Percentiles rank a stretch among this genome's conserved stretches.
These are phyloP conservation scores for Gila robusta DNA, from an alignment of 2,797 vertebrate genomes.

Conservation along the genomic window DNA sequence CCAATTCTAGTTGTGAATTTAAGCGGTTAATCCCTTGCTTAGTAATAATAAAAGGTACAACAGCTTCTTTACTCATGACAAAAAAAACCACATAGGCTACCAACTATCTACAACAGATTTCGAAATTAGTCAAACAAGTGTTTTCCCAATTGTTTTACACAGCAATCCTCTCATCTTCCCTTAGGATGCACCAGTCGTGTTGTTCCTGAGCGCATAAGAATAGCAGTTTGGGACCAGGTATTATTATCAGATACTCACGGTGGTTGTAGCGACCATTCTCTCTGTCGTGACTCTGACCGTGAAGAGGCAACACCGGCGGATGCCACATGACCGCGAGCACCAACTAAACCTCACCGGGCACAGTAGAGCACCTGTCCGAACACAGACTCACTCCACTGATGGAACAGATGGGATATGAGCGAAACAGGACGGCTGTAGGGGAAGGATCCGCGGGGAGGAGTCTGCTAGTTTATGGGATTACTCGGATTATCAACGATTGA, in stretches of 20 bases:
- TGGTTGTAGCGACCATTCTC: conserved; percentile 69
- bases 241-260: conserved; percentile 70
- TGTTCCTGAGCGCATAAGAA: neutral
- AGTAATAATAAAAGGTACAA: neutral
- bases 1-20: neutral
- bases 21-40: neutral
- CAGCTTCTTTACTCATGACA: neutral
- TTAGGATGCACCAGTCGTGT: neutral
- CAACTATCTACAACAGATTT: conserved; percentile 1
- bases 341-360: conserved; percentile 24
- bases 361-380: conserved; percentile 13
- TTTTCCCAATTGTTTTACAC: neutral
- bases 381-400: neutral
- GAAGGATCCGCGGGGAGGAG: conserved; percentile 51
- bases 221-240: neutral
- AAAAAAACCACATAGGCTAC: neutral
- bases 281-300: conserved; percentile 65
- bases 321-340: conserved; percentile 72
- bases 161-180: neutral
- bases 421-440: conserved; percentile 20
- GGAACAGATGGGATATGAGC: conserved; percentile 32
- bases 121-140: neutral
- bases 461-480: conserved; percentile 78
- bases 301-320: conserved; percentile 67
- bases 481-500: conserved; percentile 81